These are phyloP conservation scores for Oscheius sp. DNA, from an alignment of 2,888 invertebrate genomes.

Conservation along the genomic window DNA sequence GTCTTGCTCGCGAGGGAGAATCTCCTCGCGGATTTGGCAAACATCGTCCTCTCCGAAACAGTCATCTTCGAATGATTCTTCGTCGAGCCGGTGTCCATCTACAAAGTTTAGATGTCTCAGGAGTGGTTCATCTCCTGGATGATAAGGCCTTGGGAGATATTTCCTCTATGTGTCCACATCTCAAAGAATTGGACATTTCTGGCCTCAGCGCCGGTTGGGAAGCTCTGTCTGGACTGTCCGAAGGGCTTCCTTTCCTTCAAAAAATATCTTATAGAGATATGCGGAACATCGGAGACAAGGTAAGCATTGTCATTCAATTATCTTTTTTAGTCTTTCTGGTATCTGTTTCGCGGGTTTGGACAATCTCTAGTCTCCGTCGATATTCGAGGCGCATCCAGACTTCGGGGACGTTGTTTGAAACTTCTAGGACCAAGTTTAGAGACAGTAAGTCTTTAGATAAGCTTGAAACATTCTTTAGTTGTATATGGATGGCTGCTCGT, in stretches of 20 bases:
- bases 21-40: constrained; percentile 47
- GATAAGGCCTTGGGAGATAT: constrained; percentile 61
- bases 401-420: constrained; percentile 67
- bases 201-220: constrained; percentile 59
- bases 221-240: constrained; percentile 58
- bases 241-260: constrained; percentile 51
- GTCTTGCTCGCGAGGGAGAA: constrained; percentile 51
- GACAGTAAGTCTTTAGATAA: constrained; percentile 37
- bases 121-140: constrained; percentile 62
- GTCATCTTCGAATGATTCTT: constrained; percentile 52
- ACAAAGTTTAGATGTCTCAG: constrained; percentile 60
- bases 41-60: constrained; percentile 58
- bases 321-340: constrained; percentile 61
- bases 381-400: constrained; percentile 57
- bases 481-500: constrained; percentile 64
- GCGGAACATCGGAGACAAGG: constrained; percentile 59
- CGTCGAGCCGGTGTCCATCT: constrained; percentile 50
- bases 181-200: constrained; percentile 61
- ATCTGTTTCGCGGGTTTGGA: constrained; percentile 60
- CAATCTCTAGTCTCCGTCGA: constrained; percentile 60
- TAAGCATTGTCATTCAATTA: background rate
- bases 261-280: constrained; percentile 63
- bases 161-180: constrained; percentile 58
- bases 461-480: constrained; percentile 38
- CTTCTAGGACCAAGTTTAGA: constrained; percentile 62